Evolutionary conservation across 2,888 invertebrate species (phyloP).

Genomic region (Clanis bilineata): DNA sequence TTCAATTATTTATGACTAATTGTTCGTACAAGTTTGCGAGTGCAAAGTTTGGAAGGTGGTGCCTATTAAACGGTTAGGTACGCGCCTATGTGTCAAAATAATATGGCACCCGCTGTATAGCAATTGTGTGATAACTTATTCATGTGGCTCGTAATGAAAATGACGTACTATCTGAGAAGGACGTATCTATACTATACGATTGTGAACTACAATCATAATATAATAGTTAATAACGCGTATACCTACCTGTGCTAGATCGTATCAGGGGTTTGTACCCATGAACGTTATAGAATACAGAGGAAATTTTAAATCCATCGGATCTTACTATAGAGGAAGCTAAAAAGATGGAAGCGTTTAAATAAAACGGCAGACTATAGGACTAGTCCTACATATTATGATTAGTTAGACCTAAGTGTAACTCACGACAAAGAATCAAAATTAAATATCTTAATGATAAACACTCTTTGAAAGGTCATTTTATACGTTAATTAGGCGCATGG

Average conservation of each 20-base stretch:
- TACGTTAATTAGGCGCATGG: too few relatives aligned
- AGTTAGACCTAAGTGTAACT: too few relatives aligned
- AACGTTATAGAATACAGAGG: too few relatives aligned
- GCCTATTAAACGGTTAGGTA: slow-evolving; percentile 21
- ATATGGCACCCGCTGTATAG: slow-evolving; percentile 23
- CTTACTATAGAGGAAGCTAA: too few relatives aligned
- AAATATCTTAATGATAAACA: too few relatives aligned
- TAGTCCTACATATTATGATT: too few relatives aligned
- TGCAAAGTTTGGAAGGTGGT: slow-evolving; percentile 49
- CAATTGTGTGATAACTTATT: slow-evolving; percentile 4
- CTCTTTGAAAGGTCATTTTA: too few relatives aligned
- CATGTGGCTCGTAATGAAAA: slow-evolving; percentile 5
- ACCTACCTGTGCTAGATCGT: background rate
- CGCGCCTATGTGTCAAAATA: slow-evolving; percentile 27
- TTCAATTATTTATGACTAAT: slow-evolving; percentile 75
- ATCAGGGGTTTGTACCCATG: too few relatives aligned
- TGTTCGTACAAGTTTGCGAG: slow-evolving; percentile 55
- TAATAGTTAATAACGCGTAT: background rate
- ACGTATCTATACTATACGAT: background rate
- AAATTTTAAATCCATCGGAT: too few relatives aligned
- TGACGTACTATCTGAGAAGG: background rate
- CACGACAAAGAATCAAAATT: too few relatives aligned
- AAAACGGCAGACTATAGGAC: too few relatives aligned
- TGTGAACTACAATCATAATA: background rate
- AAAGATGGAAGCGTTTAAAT: too few relatives aligned